A percentile compares a stretch with the other conserved stretches of the same genome.
Conservation (phyloP, 2,888 invertebrate species). For the Lasioglossum calceatum region DNA sequence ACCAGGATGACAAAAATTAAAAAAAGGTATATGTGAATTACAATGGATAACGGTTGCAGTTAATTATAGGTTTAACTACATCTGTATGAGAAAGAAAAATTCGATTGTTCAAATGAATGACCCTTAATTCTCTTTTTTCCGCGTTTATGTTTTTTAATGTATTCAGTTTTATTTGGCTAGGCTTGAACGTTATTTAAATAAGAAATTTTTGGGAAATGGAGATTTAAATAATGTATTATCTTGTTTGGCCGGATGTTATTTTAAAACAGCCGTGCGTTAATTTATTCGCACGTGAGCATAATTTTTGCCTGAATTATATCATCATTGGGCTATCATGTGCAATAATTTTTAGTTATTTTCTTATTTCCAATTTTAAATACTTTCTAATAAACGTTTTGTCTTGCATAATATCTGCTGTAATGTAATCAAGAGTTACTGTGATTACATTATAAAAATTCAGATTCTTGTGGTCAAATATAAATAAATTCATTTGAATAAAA, state of each 20-base stretch:
- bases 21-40: neutral
- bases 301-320: neutral
- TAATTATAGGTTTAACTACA: neutral
- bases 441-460: neutral
- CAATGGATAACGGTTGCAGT: neutral
- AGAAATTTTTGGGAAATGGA: neutral
- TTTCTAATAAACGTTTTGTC: neutral
- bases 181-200: neutral
- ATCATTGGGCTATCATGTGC: neutral
- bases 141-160: neutral
- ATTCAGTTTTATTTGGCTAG: conserved; percentile 5
- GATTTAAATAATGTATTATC: neutral
- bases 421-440: neutral
- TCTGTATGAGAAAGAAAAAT: neutral
- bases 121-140: neutral
- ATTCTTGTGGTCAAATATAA: neutral
- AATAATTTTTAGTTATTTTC: neutral
- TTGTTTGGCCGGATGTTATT: neutral
- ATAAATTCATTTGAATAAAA: neutral
- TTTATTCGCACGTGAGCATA: neutral
- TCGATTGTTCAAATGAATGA: neutral
- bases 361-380: neutral
- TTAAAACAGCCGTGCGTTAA: neutral
- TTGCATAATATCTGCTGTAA: too few species aligned
- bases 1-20: neutral